A percentile compares a stretch with the other conserved stretches of the same genome.
Conservation (phyloP, 2,888 invertebrate species). For the Scelioninae gen. 1 region DNA sequence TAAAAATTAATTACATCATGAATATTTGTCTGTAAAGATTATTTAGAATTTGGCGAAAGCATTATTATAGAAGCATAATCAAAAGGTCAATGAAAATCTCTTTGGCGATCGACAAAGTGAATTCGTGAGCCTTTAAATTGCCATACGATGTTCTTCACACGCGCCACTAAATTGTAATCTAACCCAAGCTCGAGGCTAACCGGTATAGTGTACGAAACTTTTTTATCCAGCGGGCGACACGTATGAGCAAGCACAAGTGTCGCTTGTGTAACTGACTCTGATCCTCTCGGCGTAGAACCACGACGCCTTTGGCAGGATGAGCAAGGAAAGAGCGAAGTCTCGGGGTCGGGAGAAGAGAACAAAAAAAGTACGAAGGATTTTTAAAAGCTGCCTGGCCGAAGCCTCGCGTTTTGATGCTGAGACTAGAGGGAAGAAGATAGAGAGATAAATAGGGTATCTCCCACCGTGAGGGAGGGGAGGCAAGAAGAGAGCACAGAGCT, state of each 20-base stretch:
- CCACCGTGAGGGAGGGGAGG: conserved; percentile 7
- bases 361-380: conserved; percentile 68
- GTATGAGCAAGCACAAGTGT: conserved; percentile 70
- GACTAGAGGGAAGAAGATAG: conserved; percentile 59
- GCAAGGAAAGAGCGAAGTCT: conserved; percentile 55
- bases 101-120: conserved; percentile 42
- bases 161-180: conserved; percentile 68
- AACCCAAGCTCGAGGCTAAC: conserved; percentile 64
- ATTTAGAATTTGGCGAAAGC: conserved; percentile 16
- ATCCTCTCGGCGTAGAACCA: conserved; percentile 73
- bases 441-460: conserved; percentile 46
- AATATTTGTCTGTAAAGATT: conserved; percentile 41
- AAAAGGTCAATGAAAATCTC: conserved; percentile 38
- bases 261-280: conserved; percentile 70
- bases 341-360: conserved; percentile 24
- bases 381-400: conserved; percentile 70
- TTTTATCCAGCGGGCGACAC: conserved; percentile 68
- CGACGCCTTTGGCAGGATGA: conserved; percentile 71
- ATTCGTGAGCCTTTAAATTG: conserved; percentile 59
- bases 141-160: conserved; percentile 66
- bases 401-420: conserved; percentile 63
- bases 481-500: conserved; percentile 62
- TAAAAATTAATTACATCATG: too few species aligned
- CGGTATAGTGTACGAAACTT: conserved; percentile 67
- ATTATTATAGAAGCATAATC: conserved; percentile 35